phyloP scores from a whole-genome alignment of 2,888 invertebrate genomes.

The Drosophila koepferae region DNA sequence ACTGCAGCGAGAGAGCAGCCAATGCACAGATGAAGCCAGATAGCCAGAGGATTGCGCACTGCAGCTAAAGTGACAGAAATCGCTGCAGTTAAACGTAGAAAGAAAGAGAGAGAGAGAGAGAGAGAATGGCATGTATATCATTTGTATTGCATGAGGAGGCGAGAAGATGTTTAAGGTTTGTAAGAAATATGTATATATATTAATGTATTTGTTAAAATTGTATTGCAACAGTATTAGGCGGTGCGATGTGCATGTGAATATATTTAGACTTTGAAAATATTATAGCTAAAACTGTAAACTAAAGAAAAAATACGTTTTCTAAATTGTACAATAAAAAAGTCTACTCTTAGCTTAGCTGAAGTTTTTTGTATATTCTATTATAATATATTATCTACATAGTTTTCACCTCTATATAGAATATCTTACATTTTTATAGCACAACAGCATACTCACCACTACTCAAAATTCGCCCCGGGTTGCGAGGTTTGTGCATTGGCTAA shows the following conservation, averaged over 20 bases:
- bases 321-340: too few species aligned
- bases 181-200: too few species aligned
- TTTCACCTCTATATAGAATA: background rate
- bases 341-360: background rate
- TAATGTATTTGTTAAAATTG: background rate
- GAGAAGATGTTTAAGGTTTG: background rate
- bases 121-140: background rate
- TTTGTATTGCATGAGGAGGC: background rate
- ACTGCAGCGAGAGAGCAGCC: slow-evolving; percentile 13
- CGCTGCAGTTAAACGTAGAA: background rate
- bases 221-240: background rate
- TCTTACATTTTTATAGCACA: slow-evolving; percentile 37
- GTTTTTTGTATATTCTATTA: background rate
- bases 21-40: background rate
- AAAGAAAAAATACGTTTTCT: too few species aligned
- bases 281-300: too few species aligned
- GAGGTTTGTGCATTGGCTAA: slow-evolving; percentile 50
- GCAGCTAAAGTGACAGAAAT: slow-evolving; percentile 7
- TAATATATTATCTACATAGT: background rate
- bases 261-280: too few species aligned
- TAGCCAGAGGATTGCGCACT: background rate
- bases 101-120: too few species aligned
- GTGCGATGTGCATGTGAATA: background rate
- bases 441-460: background rate
- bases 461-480: slow-evolving; percentile 3